Evolutionary conservation across 2,113 vertebrate genomes (phyloP).

Genomic region (Malurus melanocephalus): DNA sequence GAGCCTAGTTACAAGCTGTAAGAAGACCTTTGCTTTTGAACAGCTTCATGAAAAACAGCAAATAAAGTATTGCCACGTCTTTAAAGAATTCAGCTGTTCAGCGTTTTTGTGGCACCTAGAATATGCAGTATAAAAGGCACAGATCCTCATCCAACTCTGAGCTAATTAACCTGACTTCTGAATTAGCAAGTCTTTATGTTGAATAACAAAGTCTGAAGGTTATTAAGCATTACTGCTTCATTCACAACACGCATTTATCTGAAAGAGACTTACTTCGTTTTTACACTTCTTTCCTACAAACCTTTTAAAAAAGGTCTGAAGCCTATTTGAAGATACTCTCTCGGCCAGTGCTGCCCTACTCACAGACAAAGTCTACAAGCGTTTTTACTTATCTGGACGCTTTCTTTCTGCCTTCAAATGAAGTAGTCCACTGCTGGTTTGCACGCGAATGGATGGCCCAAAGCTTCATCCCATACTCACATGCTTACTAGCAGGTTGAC

Average conservation of each 20-base stretch:
- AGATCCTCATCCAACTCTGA: not conserved
- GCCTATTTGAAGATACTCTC: not conserved
- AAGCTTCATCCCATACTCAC: conserved; percentile 72
- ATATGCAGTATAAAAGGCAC: not conserved
- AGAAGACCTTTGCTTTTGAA: not conserved
- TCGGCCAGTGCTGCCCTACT: not conserved
- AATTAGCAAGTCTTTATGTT: not conserved
- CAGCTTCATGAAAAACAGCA: not conserved
- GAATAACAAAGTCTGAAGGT: not conserved
- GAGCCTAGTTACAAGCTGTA: not conserved
- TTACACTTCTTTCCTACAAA: not conserved
- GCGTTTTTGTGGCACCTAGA: not conserved
- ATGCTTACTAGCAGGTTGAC: conserved; percentile 80
- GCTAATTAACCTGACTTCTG: not conserved
- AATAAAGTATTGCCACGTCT: not conserved
- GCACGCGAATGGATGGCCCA: not conserved
- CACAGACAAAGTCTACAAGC: not conserved
- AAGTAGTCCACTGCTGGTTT: not conserved
- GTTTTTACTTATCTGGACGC: not conserved
- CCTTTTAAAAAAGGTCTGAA: not conserved
- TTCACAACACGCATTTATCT: not conserved
- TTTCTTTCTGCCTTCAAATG: not conserved
- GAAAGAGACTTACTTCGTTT: not conserved
- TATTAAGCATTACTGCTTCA: not conserved
- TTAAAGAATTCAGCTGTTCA: not conserved